Conservation (phyloP, 2,888 invertebrate genomes). For the Orthonevra nobilis region DNA sequence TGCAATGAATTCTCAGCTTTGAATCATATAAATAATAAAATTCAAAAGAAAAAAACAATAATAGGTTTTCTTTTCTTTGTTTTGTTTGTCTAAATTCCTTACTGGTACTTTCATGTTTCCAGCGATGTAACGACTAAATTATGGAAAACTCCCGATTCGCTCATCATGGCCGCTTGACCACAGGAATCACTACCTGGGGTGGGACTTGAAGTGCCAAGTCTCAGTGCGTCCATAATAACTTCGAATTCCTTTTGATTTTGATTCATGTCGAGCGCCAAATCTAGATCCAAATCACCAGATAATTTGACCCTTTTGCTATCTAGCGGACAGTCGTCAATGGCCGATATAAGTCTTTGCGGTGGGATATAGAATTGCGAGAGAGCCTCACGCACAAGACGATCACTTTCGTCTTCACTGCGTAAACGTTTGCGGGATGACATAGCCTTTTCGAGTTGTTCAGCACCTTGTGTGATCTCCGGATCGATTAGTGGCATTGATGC, state of each 20-base stretch:
- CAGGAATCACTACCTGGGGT: conserved; percentile 81
- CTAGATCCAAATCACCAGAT: conserved; percentile 74
- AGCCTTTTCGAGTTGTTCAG: conserved; percentile 79
- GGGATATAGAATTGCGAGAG: conserved; percentile 87
- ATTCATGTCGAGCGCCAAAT: conserved; percentile 78
- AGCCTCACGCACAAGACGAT: conserved; percentile 86
- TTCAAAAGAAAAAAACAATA: too few relatives aligned
- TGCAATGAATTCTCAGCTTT: background rate
- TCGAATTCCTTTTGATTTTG: conserved; percentile 81
- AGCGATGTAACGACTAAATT: conserved; percentile 80
- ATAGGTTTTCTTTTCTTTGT: too few relatives aligned
- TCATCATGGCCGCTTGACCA: conserved; percentile 84
- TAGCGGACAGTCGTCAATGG: conserved; percentile 83
- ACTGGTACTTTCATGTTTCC: conserved; percentile 80
- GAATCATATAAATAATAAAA: background rate
- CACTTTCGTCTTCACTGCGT: conserved; percentile 84
- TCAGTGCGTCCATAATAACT: conserved; percentile 80
- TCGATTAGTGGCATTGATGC: conserved; percentile 80
- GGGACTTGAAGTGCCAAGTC: conserved; percentile 78
- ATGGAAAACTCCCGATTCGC: conserved; percentile 81
- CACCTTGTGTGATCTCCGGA: conserved; percentile 80
- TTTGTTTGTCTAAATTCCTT: conserved; percentile 61
- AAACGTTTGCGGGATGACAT: conserved; percentile 79
- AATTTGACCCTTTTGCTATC: conserved; percentile 73
- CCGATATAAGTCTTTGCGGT: conserved; percentile 85